Evolutionary conservation across 2,888 invertebrate species (phyloP), one percentile per base, ranked within the genome.

Genomic region (Pristionchus maxplancki): DNA sequence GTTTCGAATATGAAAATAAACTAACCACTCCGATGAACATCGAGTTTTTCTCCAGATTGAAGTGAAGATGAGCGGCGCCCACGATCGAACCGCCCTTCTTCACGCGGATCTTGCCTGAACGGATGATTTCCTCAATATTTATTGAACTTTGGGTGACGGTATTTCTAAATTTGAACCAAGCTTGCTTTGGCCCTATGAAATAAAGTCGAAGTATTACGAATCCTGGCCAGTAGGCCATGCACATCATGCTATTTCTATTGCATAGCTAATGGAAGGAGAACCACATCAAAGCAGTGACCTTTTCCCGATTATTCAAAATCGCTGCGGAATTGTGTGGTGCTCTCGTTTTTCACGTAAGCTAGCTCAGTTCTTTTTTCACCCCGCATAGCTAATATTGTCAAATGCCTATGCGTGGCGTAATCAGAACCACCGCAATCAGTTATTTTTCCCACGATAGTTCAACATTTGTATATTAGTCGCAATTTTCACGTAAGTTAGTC

Each of bases 31-130:
- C 88, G 13, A 88, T 31, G 28, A 88, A 44, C 58, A 81, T 53
- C 4, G 88, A 88, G 62, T 88, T 88, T 44, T 88, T 88, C 81
- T 88, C 64, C 5, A 88, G 78, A 40, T 40, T 64, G 58, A 88
- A 81, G n/a, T 20, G 37, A 28, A 88, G 40, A 53, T 88, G 34
- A 17, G 64, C 28, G 20, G 88, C 44, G 17, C 81, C 81, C 40
- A 78, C 28, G 40, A 88, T 37, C 17, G 37, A 15, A 11, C 50
- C 28, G 28, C 15, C 15, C 40, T 58, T 81, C 78, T 78, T 78
- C 58, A 88, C 81, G 9, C 62, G 78, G 24, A 88, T 53, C 50
- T 44, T 40, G 3, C 88, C 88, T 88, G 40, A 37, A 53, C 5
- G 5, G 3, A 1, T 24, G 53, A 44, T 37, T 37, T 37, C 20